Base-by-base conservation (phyloP, 1,140 invertebrate genomes). In the Leptopilina clavipes region DNA sequence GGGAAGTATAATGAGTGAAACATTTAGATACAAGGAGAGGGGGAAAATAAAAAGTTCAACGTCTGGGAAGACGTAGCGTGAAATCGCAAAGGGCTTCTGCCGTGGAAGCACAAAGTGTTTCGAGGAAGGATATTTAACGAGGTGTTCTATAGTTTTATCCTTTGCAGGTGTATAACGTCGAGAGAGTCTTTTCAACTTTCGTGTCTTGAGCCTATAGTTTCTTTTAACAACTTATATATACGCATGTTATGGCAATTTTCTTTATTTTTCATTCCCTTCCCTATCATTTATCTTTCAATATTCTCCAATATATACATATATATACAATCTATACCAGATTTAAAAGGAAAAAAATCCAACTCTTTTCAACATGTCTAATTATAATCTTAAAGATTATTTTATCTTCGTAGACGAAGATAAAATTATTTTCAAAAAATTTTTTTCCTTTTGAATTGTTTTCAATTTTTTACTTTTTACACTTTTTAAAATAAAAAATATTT, bases 31-130 rank as follows among this genome's bases (percentile, higher is more conserved):
- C 12, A 65, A 65, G 11, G 12, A 12, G 22, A n/a, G 25, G 56
- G 22, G 56, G 25, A 65, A 65, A 37, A 22, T 65, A 31, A 65
- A 65, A 65, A 65, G 59, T 65, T 65, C 59, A 65, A 65, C n/a
- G 59, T 65, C 59, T 65, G 59, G 19, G 14, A 31, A 25, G 25
- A 65, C 59, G 8, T 65, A 65, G 59, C 59, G 59, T 65, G 59
- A 65, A 65, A 65, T 65, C 59, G 25, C 25, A 37, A 8, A 65
- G 59, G 22, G 22, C 59, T 65, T 31, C 59, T 65, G 59, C 14
- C 5, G 37, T 65, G 7, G 25, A 65, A 31, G 22, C 59, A 65
- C 59, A n/a, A 65, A 65, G 59, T 65, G 25, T 65, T 65, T 65
- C 59, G 22, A 65, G 25, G 59, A 37, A 65, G 25, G 22, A 65